Conservation (phyloP, 2,888 invertebrate genomes). For the Drosophila setosimentum region DNA sequence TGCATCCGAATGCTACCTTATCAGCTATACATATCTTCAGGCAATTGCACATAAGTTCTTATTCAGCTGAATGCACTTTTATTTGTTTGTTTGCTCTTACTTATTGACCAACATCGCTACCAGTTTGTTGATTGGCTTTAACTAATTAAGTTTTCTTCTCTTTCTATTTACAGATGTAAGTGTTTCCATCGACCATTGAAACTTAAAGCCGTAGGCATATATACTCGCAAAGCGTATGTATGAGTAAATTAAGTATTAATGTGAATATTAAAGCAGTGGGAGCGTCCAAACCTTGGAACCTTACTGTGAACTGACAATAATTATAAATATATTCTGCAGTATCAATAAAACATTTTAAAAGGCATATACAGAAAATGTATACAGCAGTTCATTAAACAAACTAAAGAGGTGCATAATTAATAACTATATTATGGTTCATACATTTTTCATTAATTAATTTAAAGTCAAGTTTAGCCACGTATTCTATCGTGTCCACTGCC, state of each 20-base stretch:
- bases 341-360: neutral
- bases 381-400: neutral
- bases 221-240: conserved; percentile 24
- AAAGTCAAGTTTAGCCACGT: neutral
- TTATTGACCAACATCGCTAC: conserved; percentile 5
- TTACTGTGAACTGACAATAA: neutral
- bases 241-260: conserved; percentile 12
- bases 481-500: conserved; percentile 6
- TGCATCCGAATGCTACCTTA: conserved; percentile 47
- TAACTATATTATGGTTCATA: neutral
- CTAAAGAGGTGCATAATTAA: neutral
- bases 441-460: neutral
- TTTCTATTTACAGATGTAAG: conserved; percentile 77
- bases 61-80: conserved; percentile 62
- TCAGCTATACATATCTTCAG: conserved; percentile 51
- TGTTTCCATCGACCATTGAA: conserved; percentile 25
- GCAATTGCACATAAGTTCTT: conserved; percentile 36
- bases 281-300: neutral
- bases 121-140: conserved; percentile 65
- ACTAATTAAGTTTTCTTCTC: conserved; percentile 72
- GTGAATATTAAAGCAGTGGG: conserved; percentile 4
- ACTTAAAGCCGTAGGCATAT: conserved; percentile 4
- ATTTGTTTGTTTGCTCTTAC: conserved; percentile 55
- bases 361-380: neutral
- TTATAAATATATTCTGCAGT: neutral